Percentiles rank a stretch among this genome's conserved stretches.
These are phyloP conservation scores for Ophion obscuratus DNA, from an alignment of 2,888 invertebrate species.

Conservation along the genomic window DNA sequence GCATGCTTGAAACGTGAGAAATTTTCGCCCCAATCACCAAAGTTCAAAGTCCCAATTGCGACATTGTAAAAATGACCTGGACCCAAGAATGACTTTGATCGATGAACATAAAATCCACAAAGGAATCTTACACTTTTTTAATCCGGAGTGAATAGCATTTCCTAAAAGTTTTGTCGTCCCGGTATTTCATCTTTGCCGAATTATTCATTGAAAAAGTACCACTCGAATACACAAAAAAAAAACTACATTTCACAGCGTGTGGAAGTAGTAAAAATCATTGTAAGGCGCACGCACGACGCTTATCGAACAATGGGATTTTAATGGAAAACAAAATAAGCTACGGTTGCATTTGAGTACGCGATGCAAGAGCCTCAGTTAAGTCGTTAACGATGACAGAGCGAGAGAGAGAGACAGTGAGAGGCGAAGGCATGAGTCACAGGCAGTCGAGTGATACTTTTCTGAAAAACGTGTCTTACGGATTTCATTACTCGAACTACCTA, in stretches of 20 bases:
- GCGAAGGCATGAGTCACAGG: background rate
- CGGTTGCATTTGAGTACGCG: background rate
- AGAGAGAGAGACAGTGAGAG: background rate
- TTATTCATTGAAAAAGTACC: background rate
- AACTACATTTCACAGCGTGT: background rate
- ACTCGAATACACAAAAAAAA: background rate
- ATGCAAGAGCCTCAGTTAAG: background rate
- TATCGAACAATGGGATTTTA: conserved; percentile 4
- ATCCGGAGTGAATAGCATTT: background rate
- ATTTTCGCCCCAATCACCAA: background rate
- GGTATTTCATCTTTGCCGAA: background rate
- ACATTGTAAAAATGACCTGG: background rate
- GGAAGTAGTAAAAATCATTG: background rate
- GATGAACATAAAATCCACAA: background rate
- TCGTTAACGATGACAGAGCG: background rate
- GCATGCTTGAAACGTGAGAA: background rate
- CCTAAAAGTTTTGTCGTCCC: background rate
- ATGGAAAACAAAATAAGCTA: background rate
- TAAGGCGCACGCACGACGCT: background rate
- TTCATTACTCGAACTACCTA: background rate
- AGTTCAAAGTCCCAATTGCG: background rate
- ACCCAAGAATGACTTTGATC: background rate
- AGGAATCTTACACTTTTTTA: background rate
- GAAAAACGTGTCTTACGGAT: background rate
- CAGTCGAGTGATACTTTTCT: background rate